These are phyloP conservation scores for Myzus persicae DNA, from an alignment of 1,140 invertebrate species.

Conservation along the genomic window DNA sequence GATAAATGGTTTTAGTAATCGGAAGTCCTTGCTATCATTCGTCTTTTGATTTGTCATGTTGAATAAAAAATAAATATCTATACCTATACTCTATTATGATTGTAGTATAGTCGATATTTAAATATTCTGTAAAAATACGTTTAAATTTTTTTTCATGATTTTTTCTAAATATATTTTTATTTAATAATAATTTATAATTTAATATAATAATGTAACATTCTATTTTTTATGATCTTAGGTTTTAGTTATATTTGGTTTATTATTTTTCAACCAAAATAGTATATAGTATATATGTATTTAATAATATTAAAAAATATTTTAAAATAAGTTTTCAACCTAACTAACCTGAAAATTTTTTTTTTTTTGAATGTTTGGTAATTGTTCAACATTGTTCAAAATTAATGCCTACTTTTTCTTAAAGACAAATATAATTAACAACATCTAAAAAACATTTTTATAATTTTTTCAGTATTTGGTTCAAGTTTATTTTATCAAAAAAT, in stretches of 20 bases:
- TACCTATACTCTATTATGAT: background rate
- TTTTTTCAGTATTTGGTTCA: background rate
- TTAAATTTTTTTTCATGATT: background rate
- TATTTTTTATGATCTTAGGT: background rate
- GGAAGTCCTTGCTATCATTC: conserved; percentile 9
- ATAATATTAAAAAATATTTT: too few species aligned
- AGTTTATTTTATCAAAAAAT: background rate
- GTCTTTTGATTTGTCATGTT: conserved; percentile 31
- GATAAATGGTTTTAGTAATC: conserved; percentile 34
- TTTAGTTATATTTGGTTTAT: background rate
- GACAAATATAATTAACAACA: background rate
- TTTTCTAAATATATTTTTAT: background rate
- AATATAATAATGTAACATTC: background rate
- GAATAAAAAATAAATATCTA: background rate
- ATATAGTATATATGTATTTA: background rate
- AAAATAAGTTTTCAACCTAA: too few species aligned
- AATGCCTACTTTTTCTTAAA: too few species aligned
- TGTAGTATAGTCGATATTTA: background rate
- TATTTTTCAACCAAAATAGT: background rate
- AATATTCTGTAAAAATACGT: background rate
- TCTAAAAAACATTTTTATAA: background rate
- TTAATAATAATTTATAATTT: background rate
- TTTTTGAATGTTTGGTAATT: background rate
- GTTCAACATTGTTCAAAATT: background rate
- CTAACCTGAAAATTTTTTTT: too few species aligned